Percentiles rank a stretch among this genome's conserved stretches.
Evolutionary conservation across 2,888 invertebrate species (phyloP).

Genomic region (Parnassius glacialis): DNA sequence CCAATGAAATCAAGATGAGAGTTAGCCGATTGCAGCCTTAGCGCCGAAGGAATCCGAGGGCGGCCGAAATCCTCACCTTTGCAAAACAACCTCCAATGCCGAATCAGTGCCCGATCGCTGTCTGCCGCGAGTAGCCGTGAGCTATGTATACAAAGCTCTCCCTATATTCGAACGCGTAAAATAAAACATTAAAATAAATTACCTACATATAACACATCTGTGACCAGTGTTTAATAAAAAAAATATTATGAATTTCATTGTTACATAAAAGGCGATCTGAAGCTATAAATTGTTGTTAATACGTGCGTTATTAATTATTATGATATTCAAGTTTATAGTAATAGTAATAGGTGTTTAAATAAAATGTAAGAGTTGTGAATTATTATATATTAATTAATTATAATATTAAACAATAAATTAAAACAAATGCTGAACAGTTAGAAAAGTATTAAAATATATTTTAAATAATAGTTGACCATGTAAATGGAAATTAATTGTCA

Average conservation of each 20-base stretch:
- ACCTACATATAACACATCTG: slow-evolving; percentile 45
- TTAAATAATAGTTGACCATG: too few relatives aligned
- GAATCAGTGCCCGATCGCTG: slow-evolving; percentile 70
- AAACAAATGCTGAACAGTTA: too few relatives aligned
- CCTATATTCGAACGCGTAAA: slow-evolving; percentile 42
- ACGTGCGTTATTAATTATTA: background rate
- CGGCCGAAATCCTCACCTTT: slow-evolving; percentile 74
- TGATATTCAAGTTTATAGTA: slow-evolving; percentile 1
- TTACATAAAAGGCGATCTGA: background rate
- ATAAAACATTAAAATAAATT: slow-evolving; percentile 48
- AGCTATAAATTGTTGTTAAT: too few relatives aligned
- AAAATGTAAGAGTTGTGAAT: background rate
- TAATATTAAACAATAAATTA: too few relatives aligned
- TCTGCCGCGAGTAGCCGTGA: slow-evolving; percentile 52
- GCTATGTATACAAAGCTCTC: slow-evolving; percentile 29
- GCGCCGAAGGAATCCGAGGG: slow-evolving; percentile 59
- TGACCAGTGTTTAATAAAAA: slow-evolving; percentile 56
- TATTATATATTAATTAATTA: too few relatives aligned
- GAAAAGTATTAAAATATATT: too few relatives aligned
- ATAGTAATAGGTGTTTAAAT: background rate
- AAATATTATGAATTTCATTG: slow-evolving; percentile 13
- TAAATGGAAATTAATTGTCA: too few relatives aligned
- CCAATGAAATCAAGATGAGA: slow-evolving; percentile 75
- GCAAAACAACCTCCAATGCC: slow-evolving; percentile 71
- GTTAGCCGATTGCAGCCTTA: slow-evolving; percentile 47